These are phyloP conservation scores for Euborellia annulipes DNA, from an alignment of 1,140 invertebrate species.

Conservation along the genomic window DNA sequence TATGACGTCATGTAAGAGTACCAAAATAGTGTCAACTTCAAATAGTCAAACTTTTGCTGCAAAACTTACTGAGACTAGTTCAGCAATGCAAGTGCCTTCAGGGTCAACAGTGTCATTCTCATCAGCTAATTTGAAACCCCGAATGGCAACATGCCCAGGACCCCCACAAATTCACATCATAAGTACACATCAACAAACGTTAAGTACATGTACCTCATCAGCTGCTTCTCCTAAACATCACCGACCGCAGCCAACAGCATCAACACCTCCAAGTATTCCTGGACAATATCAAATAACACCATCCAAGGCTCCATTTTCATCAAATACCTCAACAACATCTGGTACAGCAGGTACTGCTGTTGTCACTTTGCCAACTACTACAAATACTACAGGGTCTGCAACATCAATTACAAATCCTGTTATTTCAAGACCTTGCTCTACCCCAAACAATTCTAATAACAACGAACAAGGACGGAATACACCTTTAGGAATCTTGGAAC, in stretches of 20 bases:
- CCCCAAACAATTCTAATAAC: too few species aligned
- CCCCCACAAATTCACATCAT: slow-evolving; percentile 5
- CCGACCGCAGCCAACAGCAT: slow-evolving; percentile 33
- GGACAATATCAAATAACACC: slow-evolving; percentile 20
- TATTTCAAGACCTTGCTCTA: too few species aligned
- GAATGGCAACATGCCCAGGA: slow-evolving; percentile 1
- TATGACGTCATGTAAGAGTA: slow-evolving; percentile 33
- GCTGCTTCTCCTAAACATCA: slow-evolving; percentile 33
- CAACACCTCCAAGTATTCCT: slow-evolving; percentile 28
- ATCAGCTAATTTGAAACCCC: too few species aligned
- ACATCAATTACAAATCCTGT: slow-evolving; percentile 20
- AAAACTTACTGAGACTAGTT: slow-evolving; percentile 36
- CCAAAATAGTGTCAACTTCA: slow-evolving; percentile 29
- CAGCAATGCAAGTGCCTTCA: slow-evolving; percentile 5
- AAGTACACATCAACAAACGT: slow-evolving; percentile 12
- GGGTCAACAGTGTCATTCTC: not conserved
- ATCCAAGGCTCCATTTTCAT: slow-evolving; percentile 25
- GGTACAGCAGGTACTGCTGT: too few species aligned
- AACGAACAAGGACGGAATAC: too few species aligned
- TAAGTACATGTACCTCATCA: slow-evolving; percentile 8
- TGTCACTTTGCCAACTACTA: not conserved
- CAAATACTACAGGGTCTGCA: slow-evolving; percentile 4
- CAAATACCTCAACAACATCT: slow-evolving; percentile 10
- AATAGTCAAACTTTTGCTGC: slow-evolving; percentile 42
- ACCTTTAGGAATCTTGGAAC: too few species aligned